Conservation (phyloP, 1,140 invertebrate species). For the Tetraneura akinire region DNA sequence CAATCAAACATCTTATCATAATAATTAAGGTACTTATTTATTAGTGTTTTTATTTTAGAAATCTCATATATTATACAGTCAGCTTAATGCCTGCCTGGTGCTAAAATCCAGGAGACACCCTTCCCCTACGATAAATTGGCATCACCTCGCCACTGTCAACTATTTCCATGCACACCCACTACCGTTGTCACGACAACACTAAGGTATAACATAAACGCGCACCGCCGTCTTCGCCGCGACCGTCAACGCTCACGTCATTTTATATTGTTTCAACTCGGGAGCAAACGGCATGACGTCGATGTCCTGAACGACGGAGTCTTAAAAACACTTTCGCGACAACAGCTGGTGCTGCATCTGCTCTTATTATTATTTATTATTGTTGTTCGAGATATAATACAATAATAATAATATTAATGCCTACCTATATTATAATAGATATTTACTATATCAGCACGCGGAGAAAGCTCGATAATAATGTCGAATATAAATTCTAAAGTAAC, state of each 20-base stretch:
- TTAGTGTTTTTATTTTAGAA: too few species aligned
- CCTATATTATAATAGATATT: too few species aligned
- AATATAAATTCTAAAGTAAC: too few species aligned
- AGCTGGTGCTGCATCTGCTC: too few species aligned
- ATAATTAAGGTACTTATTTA: too few species aligned
- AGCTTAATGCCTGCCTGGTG: constrained; percentile 16
- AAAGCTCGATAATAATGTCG: too few species aligned
- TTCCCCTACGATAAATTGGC: neutral
- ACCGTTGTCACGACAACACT: constrained; percentile 35
- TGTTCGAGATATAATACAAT: too few species aligned
- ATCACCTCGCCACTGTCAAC: neutral
- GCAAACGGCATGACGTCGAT: neutral
- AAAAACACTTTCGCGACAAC: neutral
- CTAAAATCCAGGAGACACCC: neutral
- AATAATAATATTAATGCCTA: too few species aligned
- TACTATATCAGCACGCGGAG: too few species aligned
- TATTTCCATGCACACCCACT: neutral
- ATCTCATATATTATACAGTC: neutral
- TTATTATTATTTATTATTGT: too few species aligned
- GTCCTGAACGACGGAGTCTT: neutral
- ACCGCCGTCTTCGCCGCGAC: neutral
- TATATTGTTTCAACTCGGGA: neutral
- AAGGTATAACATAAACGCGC: neutral
- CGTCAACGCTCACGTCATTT: neutral
- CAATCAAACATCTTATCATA: too few species aligned